Evolutionary conservation across 2,888 invertebrate species (phyloP), one percentile per base, ranked within the genome.

Genomic region (Torymus auratus): DNA sequence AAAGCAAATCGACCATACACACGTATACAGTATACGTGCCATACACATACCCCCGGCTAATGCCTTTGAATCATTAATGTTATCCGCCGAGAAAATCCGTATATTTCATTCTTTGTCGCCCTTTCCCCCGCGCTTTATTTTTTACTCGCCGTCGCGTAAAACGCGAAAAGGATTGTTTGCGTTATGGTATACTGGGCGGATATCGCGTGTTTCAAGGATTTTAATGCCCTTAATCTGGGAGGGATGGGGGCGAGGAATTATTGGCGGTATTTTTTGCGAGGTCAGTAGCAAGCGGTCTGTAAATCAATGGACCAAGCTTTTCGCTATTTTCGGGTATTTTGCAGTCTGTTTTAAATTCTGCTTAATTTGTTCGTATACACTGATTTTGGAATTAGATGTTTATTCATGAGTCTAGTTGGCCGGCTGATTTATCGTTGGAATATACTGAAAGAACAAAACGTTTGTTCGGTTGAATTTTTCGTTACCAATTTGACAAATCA

Each of bases 41-140:
- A n/a, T n/a, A 7, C 28, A 28, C 28, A 7, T 28, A 28, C 28
- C 28, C 28, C 17, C 15, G 41, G 41, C 55, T 61, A 77, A 55
- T 62, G 28, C 41, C 41, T 28, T 50, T 60, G 60, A 70, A 70
- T 60, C 70, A 70, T 70, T 70, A 70, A 60, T 17, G 70, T 60
- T 70, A 70, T 70, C 70, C 70, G 50, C 17, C 12, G 41, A 70
- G 28, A 70, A 50, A 70, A 70, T 70, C 41, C 70, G 50, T 60
- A 60, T 70, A 70, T 70, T 70, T 70, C 70, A 70, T 70, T 60
- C 50, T 58, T 50, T 70, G 14, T 58, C 17, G 28, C 12, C 28
- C 12, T 64, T 4, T 0, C 17, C 2, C 50, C 5, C 50, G 5
- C 2, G 58, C 15, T 17, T n/a, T 58, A 15, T n/a, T n/a, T 58